These are phyloP conservation scores for Leptinotarsa tumamoca DNA, from an alignment of 2,888 invertebrate genomes.

Conservation along the genomic window DNA sequence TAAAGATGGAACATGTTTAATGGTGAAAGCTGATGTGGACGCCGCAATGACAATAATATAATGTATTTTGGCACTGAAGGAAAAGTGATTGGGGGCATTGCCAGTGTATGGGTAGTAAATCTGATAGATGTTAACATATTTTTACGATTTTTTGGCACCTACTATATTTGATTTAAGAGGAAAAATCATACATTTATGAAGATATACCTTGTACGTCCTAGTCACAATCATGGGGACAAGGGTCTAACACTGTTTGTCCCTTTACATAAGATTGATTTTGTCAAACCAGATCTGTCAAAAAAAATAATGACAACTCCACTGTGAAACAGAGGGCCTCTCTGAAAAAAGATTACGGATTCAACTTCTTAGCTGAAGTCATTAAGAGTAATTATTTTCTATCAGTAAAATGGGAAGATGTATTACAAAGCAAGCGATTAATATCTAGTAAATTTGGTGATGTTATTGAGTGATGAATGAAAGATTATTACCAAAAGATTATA, in stretches of 20 bases:
- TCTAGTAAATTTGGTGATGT: slow-evolving; percentile 17
- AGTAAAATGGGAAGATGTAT: not conserved
- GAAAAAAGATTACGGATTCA: not conserved
- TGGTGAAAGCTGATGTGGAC: slow-evolving; percentile 17
- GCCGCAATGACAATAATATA: not conserved
- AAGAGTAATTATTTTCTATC: slow-evolving; percentile 3
- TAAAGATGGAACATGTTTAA: not conserved
- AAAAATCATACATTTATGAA: slow-evolving; percentile 15
- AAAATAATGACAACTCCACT: no score
- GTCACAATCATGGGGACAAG: no score
- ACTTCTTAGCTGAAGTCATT: slow-evolving; percentile 1
- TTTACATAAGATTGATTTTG: no score
- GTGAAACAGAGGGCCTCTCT: no score
- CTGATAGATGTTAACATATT: slow-evolving; percentile 11
- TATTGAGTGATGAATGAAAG: not conserved
- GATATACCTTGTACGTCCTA: not conserved
- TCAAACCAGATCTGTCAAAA: no score
- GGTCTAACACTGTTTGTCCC: no score
- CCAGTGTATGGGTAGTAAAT: not conserved
- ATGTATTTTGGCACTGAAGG: not conserved
- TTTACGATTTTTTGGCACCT: slow-evolving; percentile 13
- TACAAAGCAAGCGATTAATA: not conserved
- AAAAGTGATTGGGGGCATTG: not conserved
- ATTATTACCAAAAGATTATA: not conserved
- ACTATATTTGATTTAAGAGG: slow-evolving; percentile 11